These are phyloP conservation scores for Trichopria drosophilae DNA, from an alignment of 2,888 invertebrate genomes.

Conservation along the genomic window DNA sequence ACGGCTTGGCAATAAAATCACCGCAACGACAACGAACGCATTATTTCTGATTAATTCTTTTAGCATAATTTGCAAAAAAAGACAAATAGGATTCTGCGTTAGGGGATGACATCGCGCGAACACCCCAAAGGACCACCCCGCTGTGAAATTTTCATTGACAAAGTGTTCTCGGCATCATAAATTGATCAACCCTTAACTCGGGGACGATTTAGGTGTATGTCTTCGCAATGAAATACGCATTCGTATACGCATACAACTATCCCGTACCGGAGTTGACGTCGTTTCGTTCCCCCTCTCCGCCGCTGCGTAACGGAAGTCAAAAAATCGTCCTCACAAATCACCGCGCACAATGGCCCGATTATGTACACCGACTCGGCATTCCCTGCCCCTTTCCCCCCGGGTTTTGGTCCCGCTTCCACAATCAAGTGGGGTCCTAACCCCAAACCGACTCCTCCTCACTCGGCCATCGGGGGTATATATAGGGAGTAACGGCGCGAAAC, in stretches of 20 bases:
- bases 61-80: too few species aligned
- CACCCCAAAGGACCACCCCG: too few species aligned
- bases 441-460: conserved; percentile 22
- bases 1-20: too few species aligned
- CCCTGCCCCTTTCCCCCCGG: conserved; percentile 25
- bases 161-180: conserved; percentile 34
- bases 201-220: conserved; percentile 45
- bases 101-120: too few species aligned
- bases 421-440: conserved; percentile 41
- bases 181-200: conserved; percentile 43
- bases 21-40: too few species aligned
- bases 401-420: conserved; percentile 31
- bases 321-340: conserved; percentile 58
- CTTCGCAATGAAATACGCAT: conserved; percentile 35
- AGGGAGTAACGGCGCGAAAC: conserved; percentile 12
- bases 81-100: too few species aligned
- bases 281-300: conserved; percentile 22
- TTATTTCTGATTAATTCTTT: too few species aligned
- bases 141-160: too few species aligned
- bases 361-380: conserved; percentile 43
- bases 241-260: conserved; percentile 30
- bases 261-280: conserved; percentile 2
- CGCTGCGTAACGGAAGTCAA: conserved; percentile 51
- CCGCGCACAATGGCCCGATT: conserved; percentile 56
- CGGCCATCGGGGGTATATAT: conserved; percentile 11